A percentile compares a stretch with the other conserved stretches of the same genome.
phyloP scores from a whole-genome alignment of 2,888 invertebrate genomes.

The Metalampra italica region DNA sequence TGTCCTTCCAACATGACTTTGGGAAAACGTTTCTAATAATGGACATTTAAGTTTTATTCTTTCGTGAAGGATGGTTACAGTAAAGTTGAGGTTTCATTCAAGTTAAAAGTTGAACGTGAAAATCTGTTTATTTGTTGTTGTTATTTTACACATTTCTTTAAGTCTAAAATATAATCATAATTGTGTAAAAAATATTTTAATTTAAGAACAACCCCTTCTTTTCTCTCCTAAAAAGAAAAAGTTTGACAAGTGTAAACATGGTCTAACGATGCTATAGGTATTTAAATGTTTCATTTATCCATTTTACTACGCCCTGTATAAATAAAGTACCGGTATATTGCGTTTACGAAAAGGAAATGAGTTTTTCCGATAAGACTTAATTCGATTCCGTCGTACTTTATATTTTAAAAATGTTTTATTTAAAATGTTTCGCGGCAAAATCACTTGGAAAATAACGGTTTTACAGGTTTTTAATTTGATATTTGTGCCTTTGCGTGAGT shows the following conservation, averaged over 20 bases:
- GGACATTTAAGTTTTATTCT: background rate
- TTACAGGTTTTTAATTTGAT: background rate
- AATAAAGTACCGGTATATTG: too few relatives aligned
- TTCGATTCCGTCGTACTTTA: background rate
- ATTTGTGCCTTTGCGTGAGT: background rate
- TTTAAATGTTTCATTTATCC: background rate
- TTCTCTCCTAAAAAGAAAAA: too few relatives aligned
- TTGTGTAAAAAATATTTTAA: too few relatives aligned
- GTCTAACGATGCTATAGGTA: too few relatives aligned
- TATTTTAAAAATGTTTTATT: background rate
- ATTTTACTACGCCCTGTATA: background rate
- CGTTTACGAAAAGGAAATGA: background rate
- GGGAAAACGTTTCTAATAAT: background rate
- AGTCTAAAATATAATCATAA: too few relatives aligned
- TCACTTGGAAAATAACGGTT: background rate
- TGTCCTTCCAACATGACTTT: slow-evolving; percentile 2
- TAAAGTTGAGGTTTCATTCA: too few relatives aligned
- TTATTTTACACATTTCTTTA: too few relatives aligned
- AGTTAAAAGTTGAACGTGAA: too few relatives aligned
- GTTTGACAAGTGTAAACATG: too few relatives aligned
- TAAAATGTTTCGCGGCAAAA: background rate
- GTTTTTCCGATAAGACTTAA: background rate
- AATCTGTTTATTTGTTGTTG: too few relatives aligned
- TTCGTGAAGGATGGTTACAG: too few relatives aligned
- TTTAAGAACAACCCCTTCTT: too few relatives aligned